These are phyloP conservation scores for Delphinus delphis DNA, from an alignment of 2,113 vertebrate genomes.

Conservation along the genomic window DNA sequence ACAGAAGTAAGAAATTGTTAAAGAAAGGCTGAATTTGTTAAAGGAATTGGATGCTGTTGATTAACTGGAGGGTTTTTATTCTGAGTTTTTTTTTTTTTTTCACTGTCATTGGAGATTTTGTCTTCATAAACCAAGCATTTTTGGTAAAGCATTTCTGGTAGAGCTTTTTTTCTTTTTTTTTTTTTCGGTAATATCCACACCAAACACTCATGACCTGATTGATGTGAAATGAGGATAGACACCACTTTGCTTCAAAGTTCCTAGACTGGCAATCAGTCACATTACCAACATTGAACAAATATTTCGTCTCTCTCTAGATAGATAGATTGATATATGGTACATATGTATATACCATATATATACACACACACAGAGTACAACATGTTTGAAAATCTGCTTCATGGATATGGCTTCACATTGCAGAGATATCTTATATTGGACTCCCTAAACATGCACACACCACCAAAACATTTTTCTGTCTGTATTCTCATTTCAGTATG, in stretches of 20 bases:
- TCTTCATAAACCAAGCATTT: not conserved
- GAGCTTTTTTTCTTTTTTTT: not conserved
- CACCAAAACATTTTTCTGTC: not conserved
- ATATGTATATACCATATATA: too few relatives aligned
- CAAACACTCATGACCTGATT: too few relatives aligned
- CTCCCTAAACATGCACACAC: not conserved
- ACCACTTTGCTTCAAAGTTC: not conserved
- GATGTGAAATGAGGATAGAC: not conserved
- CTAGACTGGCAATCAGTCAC: not conserved
- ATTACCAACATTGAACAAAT: not conserved
- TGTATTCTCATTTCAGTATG: not conserved
- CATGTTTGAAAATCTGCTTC: not conserved
- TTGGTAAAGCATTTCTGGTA: not conserved
- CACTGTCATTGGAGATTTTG: not conserved
- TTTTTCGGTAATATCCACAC: not conserved
- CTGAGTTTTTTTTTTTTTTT: not conserved
- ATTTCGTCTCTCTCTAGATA: fast-evolving
- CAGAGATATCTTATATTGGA: not conserved
- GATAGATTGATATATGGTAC: not conserved
- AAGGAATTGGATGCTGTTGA: not conserved
- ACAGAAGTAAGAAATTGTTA: not conserved
- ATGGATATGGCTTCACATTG: not conserved
- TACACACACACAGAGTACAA: not conserved
- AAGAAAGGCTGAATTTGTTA: not conserved
- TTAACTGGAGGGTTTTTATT: not conserved